Evolutionary conservation across 2,888 invertebrate species (phyloP).

Genomic region (Caenorhabditis sp.): DNA sequence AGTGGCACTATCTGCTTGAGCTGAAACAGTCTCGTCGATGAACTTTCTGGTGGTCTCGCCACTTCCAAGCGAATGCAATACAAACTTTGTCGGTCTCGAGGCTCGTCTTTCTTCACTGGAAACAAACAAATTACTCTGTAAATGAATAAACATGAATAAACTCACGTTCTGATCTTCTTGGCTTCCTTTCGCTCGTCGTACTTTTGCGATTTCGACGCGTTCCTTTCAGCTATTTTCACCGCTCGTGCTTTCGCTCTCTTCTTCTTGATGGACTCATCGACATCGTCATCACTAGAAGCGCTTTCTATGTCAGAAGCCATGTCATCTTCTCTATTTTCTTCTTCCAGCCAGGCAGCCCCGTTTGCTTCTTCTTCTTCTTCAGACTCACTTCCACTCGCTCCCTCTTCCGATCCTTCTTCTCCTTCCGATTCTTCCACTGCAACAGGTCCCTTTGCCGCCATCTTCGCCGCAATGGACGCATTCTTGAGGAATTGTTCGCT

Average conservation of each 20-base stretch:
- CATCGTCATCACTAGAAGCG: slow-evolving; percentile 46
- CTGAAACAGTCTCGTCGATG: slow-evolving; percentile 55
- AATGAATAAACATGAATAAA: too few relatives aligned
- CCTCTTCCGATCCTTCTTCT: slow-evolving; percentile 47
- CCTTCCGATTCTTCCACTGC: slow-evolving; percentile 47
- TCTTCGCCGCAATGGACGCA: slow-evolving; percentile 32
- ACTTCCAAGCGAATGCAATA: slow-evolving; percentile 58
- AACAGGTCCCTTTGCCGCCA: slow-evolving; percentile 32
- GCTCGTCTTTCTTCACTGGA: slow-evolving; percentile 51
- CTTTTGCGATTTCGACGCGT: slow-evolving; percentile 37
- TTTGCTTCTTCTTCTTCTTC: slow-evolving; percentile 10
- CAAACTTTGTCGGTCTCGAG: slow-evolving; percentile 62
- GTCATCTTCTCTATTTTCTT: slow-evolving; percentile 30
- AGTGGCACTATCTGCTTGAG: background rate
- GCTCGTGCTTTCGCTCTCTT: slow-evolving; percentile 41
- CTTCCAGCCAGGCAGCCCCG: slow-evolving; percentile 38
- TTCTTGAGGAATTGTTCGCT: slow-evolving; percentile 56
- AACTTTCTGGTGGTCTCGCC: slow-evolving; percentile 66
- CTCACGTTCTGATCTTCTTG: slow-evolving; percentile 55
- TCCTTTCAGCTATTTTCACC: slow-evolving; percentile 33
- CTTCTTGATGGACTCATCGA: slow-evolving; percentile 41
- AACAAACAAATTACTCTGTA: background rate
- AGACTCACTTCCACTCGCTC: slow-evolving; percentile 32
- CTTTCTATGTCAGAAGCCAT: slow-evolving; percentile 52
- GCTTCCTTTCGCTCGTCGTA: slow-evolving; percentile 55